phyloP scores from a whole-genome alignment of 1,140 invertebrate genomes.

The Drosophila eugracilis region DNA sequence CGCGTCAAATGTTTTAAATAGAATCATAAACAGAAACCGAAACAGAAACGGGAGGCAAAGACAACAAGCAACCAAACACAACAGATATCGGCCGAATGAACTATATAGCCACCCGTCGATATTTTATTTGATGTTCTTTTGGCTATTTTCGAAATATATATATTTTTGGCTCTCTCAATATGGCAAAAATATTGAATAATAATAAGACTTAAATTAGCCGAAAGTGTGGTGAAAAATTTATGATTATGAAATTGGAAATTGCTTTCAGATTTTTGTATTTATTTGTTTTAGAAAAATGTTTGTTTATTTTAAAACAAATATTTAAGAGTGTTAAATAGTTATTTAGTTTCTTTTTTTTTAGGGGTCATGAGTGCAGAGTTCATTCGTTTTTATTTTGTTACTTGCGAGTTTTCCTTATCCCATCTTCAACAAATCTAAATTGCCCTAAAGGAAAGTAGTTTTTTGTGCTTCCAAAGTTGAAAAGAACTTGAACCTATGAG shows the following conservation, averaged over 20 bases:
- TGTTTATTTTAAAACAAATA: constrained; percentile 53
- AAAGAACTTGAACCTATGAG: constrained; percentile 6
- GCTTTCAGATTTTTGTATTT: background rate
- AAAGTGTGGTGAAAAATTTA: constrained; percentile 22
- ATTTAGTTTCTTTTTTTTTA: constrained; percentile 1
- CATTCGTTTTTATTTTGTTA: constrained; percentile 8
- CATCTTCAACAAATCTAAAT: constrained; percentile 36
- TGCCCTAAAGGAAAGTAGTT: constrained; percentile 4
- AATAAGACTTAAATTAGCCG: constrained; percentile 52
- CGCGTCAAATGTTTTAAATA: constrained; percentile 75
- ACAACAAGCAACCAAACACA: constrained; percentile 21
- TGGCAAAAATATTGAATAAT: constrained; percentile 50
- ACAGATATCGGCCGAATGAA: constrained; percentile 22
- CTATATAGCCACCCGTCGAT: constrained; percentile 51
- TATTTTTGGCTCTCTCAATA: constrained; percentile 46
- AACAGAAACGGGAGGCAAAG: constrained; percentile 37
- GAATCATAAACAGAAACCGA: constrained; percentile 53
- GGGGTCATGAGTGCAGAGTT: background rate
- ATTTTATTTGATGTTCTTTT: constrained; percentile 38
- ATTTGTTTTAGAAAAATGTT: constrained; percentile 18
- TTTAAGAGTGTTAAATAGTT: background rate
- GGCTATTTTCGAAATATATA: constrained; percentile 32
- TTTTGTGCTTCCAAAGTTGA: constrained; percentile 10
- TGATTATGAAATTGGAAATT: constrained; percentile 6
- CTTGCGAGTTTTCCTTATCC: no score